phyloP scores from a whole-genome alignment of 1,140 invertebrate genomes.

The Brachystomella parvula region DNA sequence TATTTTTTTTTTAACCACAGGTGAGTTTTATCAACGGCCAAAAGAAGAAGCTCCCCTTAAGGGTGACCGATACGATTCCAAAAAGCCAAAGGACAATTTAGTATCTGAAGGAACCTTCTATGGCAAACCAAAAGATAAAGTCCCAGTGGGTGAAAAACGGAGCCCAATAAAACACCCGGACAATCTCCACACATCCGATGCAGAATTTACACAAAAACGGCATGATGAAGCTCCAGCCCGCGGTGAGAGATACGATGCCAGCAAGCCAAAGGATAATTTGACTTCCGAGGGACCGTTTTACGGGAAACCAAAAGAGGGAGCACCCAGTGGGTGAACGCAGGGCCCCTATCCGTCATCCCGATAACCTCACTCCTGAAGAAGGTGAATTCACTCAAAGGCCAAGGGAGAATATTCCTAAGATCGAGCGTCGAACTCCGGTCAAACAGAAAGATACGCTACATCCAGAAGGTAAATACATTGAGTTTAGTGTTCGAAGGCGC shows the following conservation, averaged over 20 bases:
- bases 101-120: conserved; percentile 46
- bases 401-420: conserved; percentile 4
- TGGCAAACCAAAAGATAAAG: not conserved
- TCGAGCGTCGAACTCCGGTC: not conserved
- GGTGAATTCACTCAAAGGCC: conserved; percentile 39
- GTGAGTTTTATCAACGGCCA: too few relatives aligned
- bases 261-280: conserved; percentile 43
- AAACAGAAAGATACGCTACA: conserved; percentile 50
- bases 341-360: conserved; percentile 41
- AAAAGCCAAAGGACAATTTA: conserved; percentile 48
- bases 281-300: conserved; percentile 46
- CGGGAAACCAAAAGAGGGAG: conserved; percentile 21
- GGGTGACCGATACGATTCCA: conserved; percentile 46
- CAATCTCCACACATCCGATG: conserved; percentile 43
- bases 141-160: conserved; percentile 3
- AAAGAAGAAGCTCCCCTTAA: too few relatives aligned
- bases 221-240: conserved; percentile 30
- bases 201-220: conserved; percentile 33
- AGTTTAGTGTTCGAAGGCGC: too few relatives aligned
- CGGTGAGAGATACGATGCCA: conserved; percentile 28
- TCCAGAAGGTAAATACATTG: conserved; percentile 54
- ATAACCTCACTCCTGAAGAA: conserved; percentile 39
- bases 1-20: too few relatives aligned
- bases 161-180: conserved; percentile 47
- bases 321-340: conserved; percentile 40